Evolutionary conservation across 2,888 invertebrate species (phyloP), one percentile per base, ranked within the genome.

Genomic region (Trissolcus japonicus): DNA sequence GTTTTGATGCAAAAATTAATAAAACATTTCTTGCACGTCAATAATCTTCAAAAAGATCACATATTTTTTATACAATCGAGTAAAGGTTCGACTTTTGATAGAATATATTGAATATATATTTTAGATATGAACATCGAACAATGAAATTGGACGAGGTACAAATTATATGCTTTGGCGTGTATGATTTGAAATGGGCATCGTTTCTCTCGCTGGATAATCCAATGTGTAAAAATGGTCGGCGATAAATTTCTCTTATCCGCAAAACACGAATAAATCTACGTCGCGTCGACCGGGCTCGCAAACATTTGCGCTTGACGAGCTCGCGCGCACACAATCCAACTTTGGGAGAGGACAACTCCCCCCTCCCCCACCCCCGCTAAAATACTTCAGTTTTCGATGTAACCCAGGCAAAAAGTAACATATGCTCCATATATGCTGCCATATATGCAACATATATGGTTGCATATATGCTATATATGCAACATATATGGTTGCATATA

Each of bases 241-340:
- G 79, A 83, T 83, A 83, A 83, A 83, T 83, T 83, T 80, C 83
- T 82, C 82, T 83, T 83, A 83, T 82, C 82, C 80, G 80, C 82
- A 82, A 83, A 83, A 83, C 81, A 82, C 79, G 82, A 81, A 83
- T 83, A 83, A 83, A 83, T 83, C 83, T 80, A 83, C 75, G 83
- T 83, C 82, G 78, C 81, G 80, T 82, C 81, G 82, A 77, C 77
- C 79, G 78, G 65, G 69, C 63, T 69, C 63, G 80, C 77, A 80
- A 80, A 79, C 79, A 80, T 80, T 76, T 71, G 72, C 69, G 80
- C 78, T 72, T 78, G 79, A 76, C 79, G 75, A 73, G 74, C 67
- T 43, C 61, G 69, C 75, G 63, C 77, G 43, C 61, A 46, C 62
- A 66, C 56, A 56, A 35, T 48, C 43, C 46, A 13, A 46, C 17